phyloP scores from a whole-genome alignment of 1,140 invertebrate species.

The Chrysopa pallens region DNA sequence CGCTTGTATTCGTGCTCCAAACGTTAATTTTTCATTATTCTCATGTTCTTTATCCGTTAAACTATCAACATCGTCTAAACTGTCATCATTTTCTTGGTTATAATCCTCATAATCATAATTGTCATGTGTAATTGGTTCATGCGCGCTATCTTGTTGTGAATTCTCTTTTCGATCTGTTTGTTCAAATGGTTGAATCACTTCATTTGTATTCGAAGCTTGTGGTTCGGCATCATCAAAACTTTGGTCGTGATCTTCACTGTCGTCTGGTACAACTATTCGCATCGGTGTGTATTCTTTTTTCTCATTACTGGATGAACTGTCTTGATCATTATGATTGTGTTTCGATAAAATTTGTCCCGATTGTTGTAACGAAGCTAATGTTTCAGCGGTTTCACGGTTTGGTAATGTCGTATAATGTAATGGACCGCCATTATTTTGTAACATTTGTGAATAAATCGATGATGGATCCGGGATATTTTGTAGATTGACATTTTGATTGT shows the following conservation, averaged over 20 bases:
- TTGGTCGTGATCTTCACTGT: constrained; percentile 10
- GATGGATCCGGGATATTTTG: too few species aligned
- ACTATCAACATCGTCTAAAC: too few species aligned
- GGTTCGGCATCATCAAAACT: constrained; percentile 11
- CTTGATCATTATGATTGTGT: constrained; percentile 5
- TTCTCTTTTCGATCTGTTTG: constrained; percentile 1
- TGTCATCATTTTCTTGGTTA: background rate
- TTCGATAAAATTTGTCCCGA: constrained; percentile 21
- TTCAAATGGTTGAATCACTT: constrained; percentile 5
- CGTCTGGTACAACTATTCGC: constrained; percentile 27
- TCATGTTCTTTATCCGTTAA: too few species aligned
- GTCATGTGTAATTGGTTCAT: background rate
- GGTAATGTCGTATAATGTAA: constrained; percentile 26
- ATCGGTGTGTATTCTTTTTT: constrained; percentile 14
- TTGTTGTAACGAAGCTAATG: constrained; percentile 28
- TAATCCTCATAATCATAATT: constrained; percentile 1
- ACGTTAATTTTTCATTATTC: too few species aligned
- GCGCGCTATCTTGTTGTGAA: constrained; percentile 4
- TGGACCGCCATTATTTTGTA: background rate
- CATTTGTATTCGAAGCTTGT: constrained; percentile 9
- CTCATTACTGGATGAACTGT: constrained; percentile 3
- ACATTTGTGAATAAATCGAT: too few species aligned
- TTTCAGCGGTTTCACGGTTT: constrained; percentile 29
- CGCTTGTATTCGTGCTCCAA: too few species aligned
- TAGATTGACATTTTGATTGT: too few species aligned